phyloP scores from a whole-genome alignment of 2,113 vertebrate species.

The Halcyon senegalensis region DNA sequence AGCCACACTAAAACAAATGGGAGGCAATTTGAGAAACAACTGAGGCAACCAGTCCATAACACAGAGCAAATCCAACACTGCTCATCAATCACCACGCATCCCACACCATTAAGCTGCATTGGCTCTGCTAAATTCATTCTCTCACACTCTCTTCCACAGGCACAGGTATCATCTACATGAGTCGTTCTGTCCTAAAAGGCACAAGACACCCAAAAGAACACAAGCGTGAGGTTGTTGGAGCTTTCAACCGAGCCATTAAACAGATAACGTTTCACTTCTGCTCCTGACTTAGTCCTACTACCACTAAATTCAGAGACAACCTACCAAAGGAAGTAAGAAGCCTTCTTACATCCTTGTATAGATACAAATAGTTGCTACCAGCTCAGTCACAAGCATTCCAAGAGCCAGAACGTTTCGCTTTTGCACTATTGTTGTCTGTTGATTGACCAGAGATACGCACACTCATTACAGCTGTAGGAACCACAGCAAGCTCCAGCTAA shows the following conservation, averaged over 20 bases:
- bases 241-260: not conserved
- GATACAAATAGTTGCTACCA: not conserved
- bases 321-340: not conserved
- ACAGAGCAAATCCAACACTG: not conserved
- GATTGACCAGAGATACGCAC: not conserved
- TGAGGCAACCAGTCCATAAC: not conserved
- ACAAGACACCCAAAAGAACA: not conserved
- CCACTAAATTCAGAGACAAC: not conserved
- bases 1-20: not conserved
- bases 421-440: fast-evolving
- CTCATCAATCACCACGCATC: not conserved
- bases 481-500: not conserved
- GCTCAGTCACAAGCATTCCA: fast-evolving
- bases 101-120: not conserved
- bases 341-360: fast-evolving
- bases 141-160: not conserved
- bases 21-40: not conserved
- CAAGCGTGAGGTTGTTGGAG: fast-evolving
- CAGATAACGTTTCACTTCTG: not conserved
- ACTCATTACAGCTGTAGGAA: not conserved
- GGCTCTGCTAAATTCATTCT: not conserved
- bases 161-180: fast-evolving
- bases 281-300: not conserved
- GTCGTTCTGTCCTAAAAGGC: not conserved
- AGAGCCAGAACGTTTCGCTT: not conserved